Percentiles rank a stretch among this genome's conserved stretches.
These are phyloP conservation scores for Bombus superbus DNA, from an alignment of 1,140 invertebrate genomes.

Conservation along the genomic window DNA sequence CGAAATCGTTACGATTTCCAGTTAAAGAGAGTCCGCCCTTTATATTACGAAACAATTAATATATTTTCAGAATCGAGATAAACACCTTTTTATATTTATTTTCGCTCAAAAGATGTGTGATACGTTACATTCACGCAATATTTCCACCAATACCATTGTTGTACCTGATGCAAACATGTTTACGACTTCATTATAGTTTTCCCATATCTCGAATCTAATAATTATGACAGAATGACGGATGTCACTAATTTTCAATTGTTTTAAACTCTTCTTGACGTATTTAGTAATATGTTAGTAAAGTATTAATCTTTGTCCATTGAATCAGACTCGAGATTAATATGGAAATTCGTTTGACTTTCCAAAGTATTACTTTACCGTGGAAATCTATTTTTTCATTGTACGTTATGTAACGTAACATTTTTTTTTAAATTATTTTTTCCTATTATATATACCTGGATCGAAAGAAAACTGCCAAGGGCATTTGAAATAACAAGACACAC, in stretches of 20 bases:
- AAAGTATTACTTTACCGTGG: conserved; percentile 7
- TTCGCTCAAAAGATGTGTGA: neutral
- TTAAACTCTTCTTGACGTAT: neutral
- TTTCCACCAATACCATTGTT: conserved; percentile 37
- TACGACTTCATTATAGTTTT: conserved; percentile 17
- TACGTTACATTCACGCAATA: conserved; percentile 28
- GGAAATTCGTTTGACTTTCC: neutral
- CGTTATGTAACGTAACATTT: conserved; percentile 39
- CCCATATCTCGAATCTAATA: neutral
- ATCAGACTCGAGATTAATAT: neutral
- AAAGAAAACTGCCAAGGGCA: neutral
- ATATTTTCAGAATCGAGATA: neutral
- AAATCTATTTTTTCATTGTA: neutral
- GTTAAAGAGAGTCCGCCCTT: neutral
- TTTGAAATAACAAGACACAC: neutral
- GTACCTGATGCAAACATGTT: conserved; percentile 38
- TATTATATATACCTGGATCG: conserved; percentile 15
- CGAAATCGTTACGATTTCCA: conserved; percentile 37
- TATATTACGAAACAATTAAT: neutral
- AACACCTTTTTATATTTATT: neutral
- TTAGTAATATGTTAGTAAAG: neutral
- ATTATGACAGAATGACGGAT: conserved; percentile 26
- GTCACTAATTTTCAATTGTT: conserved; percentile 31
- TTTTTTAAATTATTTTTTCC: neutral
- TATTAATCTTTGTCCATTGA: neutral